Evolutionary conservation across 37 sponge, comb jelly and placozoan species (phyloP), one percentile per base, ranked within the genome.

Genomic region (Diacarnus erythraeanus): DNA sequence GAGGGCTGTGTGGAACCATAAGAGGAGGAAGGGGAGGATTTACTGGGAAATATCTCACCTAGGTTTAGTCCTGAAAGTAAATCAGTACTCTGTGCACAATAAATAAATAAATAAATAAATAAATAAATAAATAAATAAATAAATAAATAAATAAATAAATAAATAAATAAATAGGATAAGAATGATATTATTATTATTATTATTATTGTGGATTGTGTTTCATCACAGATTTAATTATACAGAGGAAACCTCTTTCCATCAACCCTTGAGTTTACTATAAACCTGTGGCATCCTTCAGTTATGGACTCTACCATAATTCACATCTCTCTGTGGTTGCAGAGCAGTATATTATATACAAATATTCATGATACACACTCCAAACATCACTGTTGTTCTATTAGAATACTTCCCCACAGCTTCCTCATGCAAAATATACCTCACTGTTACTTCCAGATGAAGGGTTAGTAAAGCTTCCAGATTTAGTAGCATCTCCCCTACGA

Each of bases 401-500:
- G n/a, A n/a, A n/a, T n/a, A n/a, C n/a, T n/a, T n/a, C n/a, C n/a
- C n/a, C n/a, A n/a, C n/a, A n/a, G n/a, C n/a, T n/a, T n/a, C n/a
- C n/a, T n/a, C n/a, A n/a, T n/a, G n/a, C n/a, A n/a, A n/a, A n/a
- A 5, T 3, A 31, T 65, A 65, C 66, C 66, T 65, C 66, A 65
- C 35, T 65, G 2, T 35, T 30, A 30, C 30, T 65, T 31, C 34
- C 35, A 3, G 33, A 17, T 1, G 30, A 34, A 5, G 35, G 5
- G 2, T 30, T 35, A 60, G 26, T 60, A 4, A 25, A 60, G 27
- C 61, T 26, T n/a, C 61, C 61, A 26, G 61, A 60, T 31, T 2
- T 31, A 3, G 66, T 65, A 10, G 60, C 4, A 3, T 27, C 60
- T 3, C 66, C 66, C 33, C 34, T 71, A 10, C 26, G 30, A 39